phyloP scores from a whole-genome alignment of 2,888 invertebrate genomes.

The Antheraea yamamai region DNA sequence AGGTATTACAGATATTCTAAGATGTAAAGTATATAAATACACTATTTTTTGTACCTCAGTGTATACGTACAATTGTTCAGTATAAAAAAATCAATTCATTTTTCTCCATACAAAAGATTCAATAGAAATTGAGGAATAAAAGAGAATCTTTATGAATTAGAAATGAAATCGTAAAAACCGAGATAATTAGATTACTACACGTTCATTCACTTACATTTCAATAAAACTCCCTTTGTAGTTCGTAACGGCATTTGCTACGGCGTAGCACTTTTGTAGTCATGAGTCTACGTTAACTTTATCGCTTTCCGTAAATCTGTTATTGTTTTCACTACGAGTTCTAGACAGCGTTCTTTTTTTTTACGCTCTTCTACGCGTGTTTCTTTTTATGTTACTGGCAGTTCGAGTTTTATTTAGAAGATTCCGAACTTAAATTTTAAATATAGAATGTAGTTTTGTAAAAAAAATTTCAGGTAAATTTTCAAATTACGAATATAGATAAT shows the following conservation, averaged over 20 bases:
- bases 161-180: not conserved
- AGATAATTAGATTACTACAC: conserved; percentile 2
- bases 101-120: not conserved
- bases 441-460: not conserved
- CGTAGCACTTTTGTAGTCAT: conserved; percentile 32
- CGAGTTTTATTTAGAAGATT: not conserved
- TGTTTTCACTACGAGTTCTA: conserved; percentile 1
- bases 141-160: not conserved
- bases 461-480: not conserved
- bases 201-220: conserved; percentile 33
- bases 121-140: not conserved
- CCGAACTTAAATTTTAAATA: not conserved
- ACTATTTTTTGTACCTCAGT: not conserved
- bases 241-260: conserved; percentile 26
- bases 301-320: conserved; percentile 6
- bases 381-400: not conserved
- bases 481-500: conserved; percentile 23
- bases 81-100: not conserved
- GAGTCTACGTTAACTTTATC: conserved; percentile 4
- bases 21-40: not conserved
- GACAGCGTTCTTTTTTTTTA: not conserved
- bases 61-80: not conserved
- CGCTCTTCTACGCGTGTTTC: too few relatives aligned
- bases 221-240: conserved; percentile 27
- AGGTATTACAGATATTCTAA: not conserved